Evolutionary conservation across 2,888 invertebrate species (phyloP).

Genomic region (Amiota mariae): DNA sequence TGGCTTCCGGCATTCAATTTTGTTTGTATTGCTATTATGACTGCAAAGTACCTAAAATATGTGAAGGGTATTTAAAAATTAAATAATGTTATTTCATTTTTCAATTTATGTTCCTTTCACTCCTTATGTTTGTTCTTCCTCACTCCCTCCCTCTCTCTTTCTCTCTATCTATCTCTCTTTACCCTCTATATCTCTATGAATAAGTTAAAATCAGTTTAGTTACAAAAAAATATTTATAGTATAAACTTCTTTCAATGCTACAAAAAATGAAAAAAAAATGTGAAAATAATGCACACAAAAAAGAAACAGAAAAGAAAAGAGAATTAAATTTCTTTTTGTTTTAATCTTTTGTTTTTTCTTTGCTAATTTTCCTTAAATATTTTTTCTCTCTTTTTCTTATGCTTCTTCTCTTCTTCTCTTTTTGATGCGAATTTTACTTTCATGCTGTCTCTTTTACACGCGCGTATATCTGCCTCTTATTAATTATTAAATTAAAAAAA

Average conservation of each 20-base stretch:
- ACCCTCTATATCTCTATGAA: conserved; percentile 37
- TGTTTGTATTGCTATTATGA: no score
- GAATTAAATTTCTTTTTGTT: not conserved
- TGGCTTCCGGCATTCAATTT: no score
- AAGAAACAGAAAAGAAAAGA: conserved; percentile 6
- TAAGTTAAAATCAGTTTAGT: conserved; percentile 55
- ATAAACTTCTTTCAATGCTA: conserved; percentile 8
- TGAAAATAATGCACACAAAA: conserved; percentile 24
- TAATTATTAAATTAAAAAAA: conserved; percentile 17
- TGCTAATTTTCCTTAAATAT: conserved; percentile 23
- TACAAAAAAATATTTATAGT: conserved; percentile 34
- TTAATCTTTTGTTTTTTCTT: not conserved
- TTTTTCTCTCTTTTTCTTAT: conserved; percentile 25
- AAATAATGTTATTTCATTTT: no score
- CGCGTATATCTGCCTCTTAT: conserved; percentile 3
- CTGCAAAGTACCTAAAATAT: no score
- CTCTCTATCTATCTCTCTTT: conserved; percentile 29
- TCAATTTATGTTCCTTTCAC: no score
- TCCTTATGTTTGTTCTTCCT: no score
- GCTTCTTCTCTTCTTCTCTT: conserved; percentile 7
- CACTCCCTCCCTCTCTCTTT: no score
- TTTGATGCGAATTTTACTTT: conserved; percentile 17
- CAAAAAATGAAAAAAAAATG: conserved; percentile 34
- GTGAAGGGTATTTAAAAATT: no score
- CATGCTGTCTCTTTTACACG: not conserved